Evolutionary conservation across 2,888 invertebrate genomes (phyloP), one percentile per base, ranked within the genome.

Genomic region (Bugulina stolonifera): DNA sequence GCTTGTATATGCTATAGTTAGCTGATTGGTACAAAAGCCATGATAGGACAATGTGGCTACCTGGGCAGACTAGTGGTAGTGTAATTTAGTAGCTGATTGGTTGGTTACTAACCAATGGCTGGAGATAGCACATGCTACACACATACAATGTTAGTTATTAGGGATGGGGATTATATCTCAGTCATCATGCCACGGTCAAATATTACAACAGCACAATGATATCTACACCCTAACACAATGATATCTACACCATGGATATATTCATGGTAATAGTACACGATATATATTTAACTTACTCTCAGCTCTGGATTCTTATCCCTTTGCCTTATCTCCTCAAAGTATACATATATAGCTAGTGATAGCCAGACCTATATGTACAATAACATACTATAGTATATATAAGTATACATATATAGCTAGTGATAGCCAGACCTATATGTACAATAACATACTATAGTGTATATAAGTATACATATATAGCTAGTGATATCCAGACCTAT

Each of bases 271-370:
- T n/a, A n/a, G n/a, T n/a, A n/a, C n/a, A n/a, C n/a, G n/a, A n/a
- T n/a, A n/a, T n/a, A 43, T 18, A 10, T 43, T 18, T 43, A 43
- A 70, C 70, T 70, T 29, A 70, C 70, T 43, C 70, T 35, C 3
- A 70, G 70, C 27, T 70, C 70, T 10, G 70, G 70, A 25, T 70
- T 70, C 52, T 70, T 70, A 32, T 70, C 70, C 18, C 70, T 43
- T 27, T 25, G 3, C 52, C n/a, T 70, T 3, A 70, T 29, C 54
- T 70, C 70, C 3, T 18, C 23, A 54, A 54, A 52, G 52, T 70
- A 70, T 2, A 64, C 64, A 27, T 32, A 64, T 10, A 64, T n/a
- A 14, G 64, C 64, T 14, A 64, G 64, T 5, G 25, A 27, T 32
- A 64, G 10, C 64, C 64, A 64, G 5, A 64, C 32, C 64, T 64